Base-by-base conservation (phyloP, 2,888 invertebrate species). In the Morinoia aosen region DNA sequence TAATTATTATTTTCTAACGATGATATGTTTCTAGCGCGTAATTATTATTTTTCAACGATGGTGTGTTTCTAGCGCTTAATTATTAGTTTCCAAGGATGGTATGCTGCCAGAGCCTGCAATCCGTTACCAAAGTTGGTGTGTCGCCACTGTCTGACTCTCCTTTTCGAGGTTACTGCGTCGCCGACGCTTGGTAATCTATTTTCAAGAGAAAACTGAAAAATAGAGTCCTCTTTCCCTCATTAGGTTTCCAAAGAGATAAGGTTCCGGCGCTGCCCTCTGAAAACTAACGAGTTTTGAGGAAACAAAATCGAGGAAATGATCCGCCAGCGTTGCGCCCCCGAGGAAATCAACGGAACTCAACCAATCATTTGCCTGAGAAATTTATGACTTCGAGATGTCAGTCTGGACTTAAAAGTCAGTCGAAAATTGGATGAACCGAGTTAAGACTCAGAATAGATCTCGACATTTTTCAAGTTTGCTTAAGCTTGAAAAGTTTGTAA, bases 241-340 rank as follows among this genome's bases (percentile, higher is more conserved):
- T 76, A 76, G 76, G 76, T 76, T 76, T 76, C 76, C 76, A 76
- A 33, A 76, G 33, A 76, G 76, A 76, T 76, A 76, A 76, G 76
- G 76, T 33, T 33, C 76, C 76, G 25, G 76, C 25, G 76, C 33
- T 76, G 76, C 8, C 76, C 76, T 76, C 76, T 25, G 76, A 76
- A 76, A 76, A 76, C 76, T 76, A 25, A 76, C 19, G 76, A 76
- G 25, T 76, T 76, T 76, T 76, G 8, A 16, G 25, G 76, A 16
- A 76, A 76, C 76, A 76, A 76, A 76, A 76, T 76, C 76, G 76
- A 76, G 76, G 76, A 76, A 76, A 76, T 76, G 76, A 76, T 33
- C 76, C 76, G 33, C 76, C 8, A 33, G 76, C 76, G 25, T 16
- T 25, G 33, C 19, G 76, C 76, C 76, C 25, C 76, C 25, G 25